Evolutionary conservation across 2,888 invertebrate species (phyloP).

Genomic region (Pasiphila rectangulata): DNA sequence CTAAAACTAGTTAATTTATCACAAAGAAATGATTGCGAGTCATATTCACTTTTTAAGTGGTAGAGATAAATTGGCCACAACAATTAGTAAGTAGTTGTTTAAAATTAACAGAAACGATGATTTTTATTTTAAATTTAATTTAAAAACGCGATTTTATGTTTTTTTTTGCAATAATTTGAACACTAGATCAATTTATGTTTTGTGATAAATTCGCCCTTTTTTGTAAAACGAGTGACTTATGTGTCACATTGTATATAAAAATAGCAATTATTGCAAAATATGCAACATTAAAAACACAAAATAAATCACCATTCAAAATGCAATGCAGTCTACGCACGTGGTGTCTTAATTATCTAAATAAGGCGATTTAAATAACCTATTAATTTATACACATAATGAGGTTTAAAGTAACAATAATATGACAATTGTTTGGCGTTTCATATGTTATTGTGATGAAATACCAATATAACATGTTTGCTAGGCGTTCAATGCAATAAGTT

Average conservation of each 20-base stretch:
- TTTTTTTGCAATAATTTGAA: conserved; percentile 21
- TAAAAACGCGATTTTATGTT: conserved; percentile 19
- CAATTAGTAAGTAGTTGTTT: conserved; percentile 20
- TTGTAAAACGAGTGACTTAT: conserved; percentile 28
- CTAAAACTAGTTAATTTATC: conserved; percentile 38
- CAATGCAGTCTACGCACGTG: conserved; percentile 73
- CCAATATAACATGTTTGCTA: conserved; percentile 20
- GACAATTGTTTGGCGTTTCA: conserved; percentile 69
- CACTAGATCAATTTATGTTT: conserved; percentile 35
- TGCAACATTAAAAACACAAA: conserved; percentile 47
- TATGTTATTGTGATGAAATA: conserved; percentile 54
- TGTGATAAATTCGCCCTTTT: conserved; percentile 45
- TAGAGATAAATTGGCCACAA: conserved; percentile 31
- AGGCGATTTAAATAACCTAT: conserved; percentile 68
- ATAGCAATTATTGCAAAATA: conserved; percentile 53
- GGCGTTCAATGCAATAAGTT: conserved; percentile 9
- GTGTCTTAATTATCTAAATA: conserved; percentile 63
- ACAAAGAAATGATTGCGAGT: conserved; percentile 38
- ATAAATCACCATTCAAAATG: conserved; percentile 68
- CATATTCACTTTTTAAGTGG: conserved; percentile 33
- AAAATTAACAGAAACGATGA: conserved; percentile 20
- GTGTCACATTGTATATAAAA: conserved; percentile 34
- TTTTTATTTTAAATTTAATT: conserved; percentile 15
- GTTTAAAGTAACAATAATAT: conserved; percentile 55
- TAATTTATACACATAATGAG: conserved; percentile 63